Base-by-base conservation (phyloP, 1,140 invertebrate genomes). In the Brachionus rubens region DNA sequence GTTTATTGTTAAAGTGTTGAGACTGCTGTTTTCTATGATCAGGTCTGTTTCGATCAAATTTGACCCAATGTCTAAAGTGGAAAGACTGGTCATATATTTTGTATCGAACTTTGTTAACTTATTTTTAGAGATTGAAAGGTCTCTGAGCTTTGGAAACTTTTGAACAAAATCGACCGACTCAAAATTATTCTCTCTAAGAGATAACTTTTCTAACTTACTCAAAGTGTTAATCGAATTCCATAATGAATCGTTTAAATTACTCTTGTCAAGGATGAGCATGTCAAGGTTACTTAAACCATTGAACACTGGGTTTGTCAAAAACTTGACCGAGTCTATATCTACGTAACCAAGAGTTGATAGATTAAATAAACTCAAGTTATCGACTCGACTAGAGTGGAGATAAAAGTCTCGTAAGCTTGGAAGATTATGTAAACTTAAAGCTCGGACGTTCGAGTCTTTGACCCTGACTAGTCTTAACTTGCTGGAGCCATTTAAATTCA, bases 251-350 rank as follows among this genome's bases (percentile, higher is more conserved):
- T 59, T 28, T 10, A 59, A n/a, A 19, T n/a, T 30, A 59, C 33
- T 59, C 9, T 59, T 59, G 28, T 59, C 54, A n/a, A 59, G 33
- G 9, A 59, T 59, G 30, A 59, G 16, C 30, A n/a, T 59, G n/a
- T 59, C 5, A 16, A 59, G n/a, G 9, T 16, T 59, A 5, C 33
- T 19, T 30, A 59, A 30, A 30, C n/a, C n/a, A 33, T 0, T 33
- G n/a, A 59, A 14, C 6, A 30, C n/a, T 33, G 54, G 54, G n/a
- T n/a, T 30, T n/a, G 28, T 16, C 5, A 30, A 30, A 33, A 59
- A 30, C 28, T 59, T 33, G n/a, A 30, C 33, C 3, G 12, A 59
- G 3, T 59, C 54, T 7, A 59, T 59, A 14, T 12, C 19, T 36
- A 36, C 10, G 16, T 59, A 59, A 59, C 33, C 33, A 12, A 59